A percentile compares a stretch with the other conserved stretches of the same genome.
Evolutionary conservation across 2,113 vertebrate genomes (phyloP).

Genomic region (Theropithecus gelada): DNA sequence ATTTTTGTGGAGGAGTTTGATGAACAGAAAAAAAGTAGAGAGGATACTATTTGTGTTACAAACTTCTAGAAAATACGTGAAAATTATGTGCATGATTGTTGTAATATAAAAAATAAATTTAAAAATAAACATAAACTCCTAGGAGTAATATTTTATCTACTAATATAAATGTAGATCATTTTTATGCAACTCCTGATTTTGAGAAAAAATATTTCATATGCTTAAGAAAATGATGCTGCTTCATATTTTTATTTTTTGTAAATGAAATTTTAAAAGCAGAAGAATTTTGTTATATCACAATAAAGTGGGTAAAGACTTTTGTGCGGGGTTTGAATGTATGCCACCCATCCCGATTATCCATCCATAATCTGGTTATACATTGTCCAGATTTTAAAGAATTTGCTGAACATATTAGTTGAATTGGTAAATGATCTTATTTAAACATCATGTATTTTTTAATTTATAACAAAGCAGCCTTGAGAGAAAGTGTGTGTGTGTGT

Average conservation of each 20-base stretch:
- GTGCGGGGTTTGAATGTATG: neutral
- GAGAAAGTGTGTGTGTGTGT: neutral
- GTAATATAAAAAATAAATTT: neutral
- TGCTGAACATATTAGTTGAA: neutral
- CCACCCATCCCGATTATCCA: neutral
- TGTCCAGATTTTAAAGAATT: conserved; percentile 10
- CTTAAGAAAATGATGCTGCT: conserved; percentile 1
- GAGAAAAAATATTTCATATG: conserved; percentile 32
- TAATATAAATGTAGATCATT: neutral
- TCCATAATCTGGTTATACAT: neutral
- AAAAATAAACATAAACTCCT: neutral
- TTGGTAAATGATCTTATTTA: neutral
- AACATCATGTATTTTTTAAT: neutral
- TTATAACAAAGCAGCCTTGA: neutral
- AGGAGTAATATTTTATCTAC: neutral
- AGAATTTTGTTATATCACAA: neutral
- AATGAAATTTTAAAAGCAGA: neutral
- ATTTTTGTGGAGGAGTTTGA: neutral
- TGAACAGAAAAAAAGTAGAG: neutral
- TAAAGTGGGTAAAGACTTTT: neutral
- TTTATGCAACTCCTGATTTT: neutral
- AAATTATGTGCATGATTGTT: neutral
- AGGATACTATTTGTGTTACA: neutral
- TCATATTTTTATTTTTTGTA: neutral
- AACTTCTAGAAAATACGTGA: neutral